These are phyloP conservation scores for Clarias fuscus DNA, from an alignment of 2,797 vertebrate species.

Conservation along the genomic window DNA sequence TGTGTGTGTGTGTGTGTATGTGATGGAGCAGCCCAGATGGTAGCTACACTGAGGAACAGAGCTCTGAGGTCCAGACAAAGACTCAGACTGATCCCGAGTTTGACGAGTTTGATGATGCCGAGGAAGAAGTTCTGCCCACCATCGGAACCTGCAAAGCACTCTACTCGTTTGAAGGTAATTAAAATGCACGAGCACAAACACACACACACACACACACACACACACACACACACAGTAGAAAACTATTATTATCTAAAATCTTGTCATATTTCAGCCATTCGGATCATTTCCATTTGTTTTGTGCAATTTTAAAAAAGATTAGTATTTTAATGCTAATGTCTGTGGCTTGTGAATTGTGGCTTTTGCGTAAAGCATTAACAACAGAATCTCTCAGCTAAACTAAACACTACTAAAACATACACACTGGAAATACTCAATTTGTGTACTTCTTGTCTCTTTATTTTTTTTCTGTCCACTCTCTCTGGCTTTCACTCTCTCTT, in stretches of 20 bases:
- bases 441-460: background rate
- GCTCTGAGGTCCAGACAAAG: conserved; percentile 91
- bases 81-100: conserved; percentile 66
- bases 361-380: background rate
- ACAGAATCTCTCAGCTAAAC: background rate
- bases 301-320: background rate
- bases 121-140: conserved; percentile 90
- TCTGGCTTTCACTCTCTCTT: background rate
- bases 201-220: background rate
- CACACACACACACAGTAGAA: background rate
- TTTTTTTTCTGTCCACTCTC: background rate
- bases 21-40: conserved; percentile 99
- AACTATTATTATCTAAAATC: too few relatives aligned
- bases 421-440: background rate
- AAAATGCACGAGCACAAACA: background rate
- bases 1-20: conserved; percentile 76
- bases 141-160: conserved; percentile 97
- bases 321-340: background rate
- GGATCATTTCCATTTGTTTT: background rate
- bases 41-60: conserved; percentile 98
- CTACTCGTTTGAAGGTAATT: conserved; percentile 92
- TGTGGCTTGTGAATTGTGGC: background rate
- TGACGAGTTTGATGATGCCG: conserved; percentile 90
- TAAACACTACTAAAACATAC: background rate
- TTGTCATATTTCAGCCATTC: background rate